These are phyloP conservation scores for Psittacula cyanocephala DNA, from an alignment of 2,113 vertebrate species.

Conservation along the genomic window DNA sequence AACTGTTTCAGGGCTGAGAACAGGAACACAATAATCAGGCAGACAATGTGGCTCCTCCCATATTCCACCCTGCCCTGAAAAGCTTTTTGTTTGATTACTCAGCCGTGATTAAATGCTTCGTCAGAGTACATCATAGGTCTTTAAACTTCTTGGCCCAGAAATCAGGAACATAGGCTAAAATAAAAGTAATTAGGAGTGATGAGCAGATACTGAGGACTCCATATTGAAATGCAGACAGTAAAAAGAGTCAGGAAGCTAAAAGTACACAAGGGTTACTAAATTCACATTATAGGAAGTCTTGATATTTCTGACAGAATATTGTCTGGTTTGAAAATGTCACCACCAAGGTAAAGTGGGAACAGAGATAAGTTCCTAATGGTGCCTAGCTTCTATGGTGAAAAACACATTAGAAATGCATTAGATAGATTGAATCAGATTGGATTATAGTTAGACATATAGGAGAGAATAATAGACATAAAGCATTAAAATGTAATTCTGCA, in stretches of 20 bases:
- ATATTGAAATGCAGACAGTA: slow-evolving; percentile 36
- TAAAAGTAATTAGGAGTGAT: slow-evolving; percentile 67
- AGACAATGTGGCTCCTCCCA: slow-evolving; percentile 68
- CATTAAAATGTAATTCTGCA: not conserved
- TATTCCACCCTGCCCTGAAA: slow-evolving; percentile 58
- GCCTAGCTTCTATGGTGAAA: slow-evolving; percentile 2
- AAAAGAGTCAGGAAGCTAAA: slow-evolving; percentile 46
- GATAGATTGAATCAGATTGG: not conserved
- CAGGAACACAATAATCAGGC: slow-evolving; percentile 49
- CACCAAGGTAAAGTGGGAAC: slow-evolving; percentile 1
- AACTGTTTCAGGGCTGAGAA: slow-evolving; percentile 43
- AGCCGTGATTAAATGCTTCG: slow-evolving; percentile 59
- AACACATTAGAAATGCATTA: slow-evolving; percentile 28
- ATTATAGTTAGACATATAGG: not conserved
- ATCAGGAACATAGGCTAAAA: slow-evolving; percentile 56
- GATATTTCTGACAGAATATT: slow-evolving; percentile 25
- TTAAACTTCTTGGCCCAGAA: slow-evolving; percentile 60
- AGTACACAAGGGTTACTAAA: slow-evolving; percentile 2
- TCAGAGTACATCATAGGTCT: slow-evolving; percentile 51
- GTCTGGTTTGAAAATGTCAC: not conserved
- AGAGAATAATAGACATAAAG: not conserved
- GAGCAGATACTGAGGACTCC: slow-evolving; percentile 48
- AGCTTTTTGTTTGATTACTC: slow-evolving; percentile 69
- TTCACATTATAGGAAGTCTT: slow-evolving; percentile 56
- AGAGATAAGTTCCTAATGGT: slow-evolving; percentile 38